Base-by-base conservation (phyloP, 2,888 invertebrate genomes). In the Blastobasis adustella region DNA sequence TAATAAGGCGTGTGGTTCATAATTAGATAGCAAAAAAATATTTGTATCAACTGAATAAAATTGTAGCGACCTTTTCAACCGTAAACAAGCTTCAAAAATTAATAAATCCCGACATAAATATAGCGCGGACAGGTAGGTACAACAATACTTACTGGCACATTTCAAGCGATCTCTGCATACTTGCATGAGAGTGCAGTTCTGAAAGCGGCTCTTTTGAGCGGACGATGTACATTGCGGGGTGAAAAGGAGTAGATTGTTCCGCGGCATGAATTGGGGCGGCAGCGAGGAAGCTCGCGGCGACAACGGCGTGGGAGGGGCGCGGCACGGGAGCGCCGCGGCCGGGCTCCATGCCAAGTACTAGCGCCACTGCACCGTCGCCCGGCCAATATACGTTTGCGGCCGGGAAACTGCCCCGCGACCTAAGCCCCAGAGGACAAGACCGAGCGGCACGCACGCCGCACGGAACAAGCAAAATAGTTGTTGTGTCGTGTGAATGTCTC, bases 261-360 rank as follows among this genome's bases (percentile, higher is more conserved):
- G 67, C 63, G 66, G 63, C 65, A 71, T 77, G 78, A 77, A 73
- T 73, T 71, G 74, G 69, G 71, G 71, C 60, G 67, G 77, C 73
- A 64, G 73, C 72, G 69, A 68, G 63, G 69, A 70, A 75, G 72
- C 65, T 73, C 67, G 67, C 69, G 74, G 72, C 70, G 72, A 70
- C 59, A 42, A 42, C 41, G 66, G 65, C 74, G 74, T 76, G 69
- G 78, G 76, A 62, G 71, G 72, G 71, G 73, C 69, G 62, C 64
- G 67, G 60, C 66, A 64, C 63, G 74, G 76, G 76, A 75, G 76
- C 69, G 74, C 73, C 70, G 64, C 69, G 69, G 69, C 58, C 74
- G 80, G 86, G 86, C 85, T 75, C 58, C 60, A 66, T 78, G 86
- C 86, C 86, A 86, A 84, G 68, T 71, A 74, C 69, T 74, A 82